A percentile compares a stretch with the other conserved stretches of the same genome.
Conservation (phyloP, 2,797 vertebrate species). For the Trachurus trachurus region DNA sequence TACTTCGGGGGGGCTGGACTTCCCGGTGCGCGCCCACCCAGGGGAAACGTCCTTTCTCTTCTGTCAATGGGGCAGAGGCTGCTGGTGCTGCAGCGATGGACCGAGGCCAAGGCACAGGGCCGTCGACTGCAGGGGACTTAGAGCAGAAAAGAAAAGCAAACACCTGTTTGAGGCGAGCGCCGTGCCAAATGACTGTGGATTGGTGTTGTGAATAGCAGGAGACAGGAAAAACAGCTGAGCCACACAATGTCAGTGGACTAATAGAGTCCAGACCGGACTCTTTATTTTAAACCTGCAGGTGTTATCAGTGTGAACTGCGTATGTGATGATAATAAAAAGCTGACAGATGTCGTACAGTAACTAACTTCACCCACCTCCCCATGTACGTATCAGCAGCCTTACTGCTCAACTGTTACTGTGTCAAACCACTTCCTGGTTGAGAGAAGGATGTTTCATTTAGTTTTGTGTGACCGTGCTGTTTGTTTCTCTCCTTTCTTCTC, state of each 20-base stretch:
- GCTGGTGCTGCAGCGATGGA: slow-evolving; percentile 36
- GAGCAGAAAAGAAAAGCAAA: slow-evolving; percentile 26
- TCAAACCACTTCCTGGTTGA: not conserved
- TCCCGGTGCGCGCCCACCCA: slow-evolving; percentile 55
- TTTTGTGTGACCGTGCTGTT: not conserved
- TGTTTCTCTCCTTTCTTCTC: not conserved
- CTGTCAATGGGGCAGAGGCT: slow-evolving; percentile 13
- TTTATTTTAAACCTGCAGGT: too few relatives aligned
- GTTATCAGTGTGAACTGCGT: not conserved
- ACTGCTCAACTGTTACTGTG: not conserved
- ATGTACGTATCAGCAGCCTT: not conserved
- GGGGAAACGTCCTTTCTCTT: slow-evolving; percentile 69
- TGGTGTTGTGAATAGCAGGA: slow-evolving; percentile 3
- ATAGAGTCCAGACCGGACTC: not conserved
- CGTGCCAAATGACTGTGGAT: slow-evolving; percentile 48
- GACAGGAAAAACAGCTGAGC: slow-evolving; percentile 7
- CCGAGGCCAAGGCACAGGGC: slow-evolving; percentile 36
- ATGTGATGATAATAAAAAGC: not conserved
- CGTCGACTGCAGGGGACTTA: slow-evolving; percentile 52
- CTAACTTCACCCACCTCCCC: not conserved
- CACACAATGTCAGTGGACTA: not conserved
- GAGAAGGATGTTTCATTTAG: too few relatives aligned
- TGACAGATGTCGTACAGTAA: not conserved
- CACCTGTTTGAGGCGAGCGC: slow-evolving; percentile 60
- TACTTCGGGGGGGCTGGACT: slow-evolving; percentile 60